Evolutionary conservation across 1,140 invertebrate species (phyloP), one percentile per base, ranked within the genome.

Genomic region (Oedothorax gibbosus): DNA sequence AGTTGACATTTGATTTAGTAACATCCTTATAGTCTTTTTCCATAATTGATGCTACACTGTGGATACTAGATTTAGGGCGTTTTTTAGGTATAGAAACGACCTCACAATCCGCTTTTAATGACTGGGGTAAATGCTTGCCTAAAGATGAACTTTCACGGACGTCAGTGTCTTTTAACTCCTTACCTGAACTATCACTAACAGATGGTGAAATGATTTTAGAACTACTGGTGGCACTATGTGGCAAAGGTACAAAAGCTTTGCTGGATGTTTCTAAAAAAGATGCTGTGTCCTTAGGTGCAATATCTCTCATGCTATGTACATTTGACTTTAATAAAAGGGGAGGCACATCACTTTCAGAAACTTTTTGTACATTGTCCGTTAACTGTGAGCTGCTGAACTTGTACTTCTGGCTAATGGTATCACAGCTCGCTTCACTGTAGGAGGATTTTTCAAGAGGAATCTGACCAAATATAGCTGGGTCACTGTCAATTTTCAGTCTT

Each of bases 351-450:
- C 14, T 66, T 14, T 68, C 64, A 10, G 64, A 51, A 21, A 15
- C 20, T 21, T 54, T n/a, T 21, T 79, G 66, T 7, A 66, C 12
- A 54, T 79, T 65, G 11, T 20, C 77, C 14, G 64, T 54, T 0
- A 79, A 7, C 21, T 79, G 77, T 7, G 64, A n/a, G 54, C 18
- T 53, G 35, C 54, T 68, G 64, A 79, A 79, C 20, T 64, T 54
- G 56, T 79, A 79, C 50, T 35, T 79, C n/a, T 79, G 66, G 51
- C 77, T 79, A n/a, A 79, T n/a, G 18, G 53, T 79, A 68, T 79
- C 77, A 79, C 77, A 79, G 49, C 18, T 18, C 14, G 49, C 49
- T 54, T 79, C 77, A 68, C 49, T 79, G 54, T 20, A 79, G 50
- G 77, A 66, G 21, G 64, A 79, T 56, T 79, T 79, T 50, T 79